Percentiles rank a stretch among this genome's conserved stretches.
Evolutionary conservation across 2,888 invertebrate genomes (phyloP).

Genomic region (Cecidostiba fungosa): DNA sequence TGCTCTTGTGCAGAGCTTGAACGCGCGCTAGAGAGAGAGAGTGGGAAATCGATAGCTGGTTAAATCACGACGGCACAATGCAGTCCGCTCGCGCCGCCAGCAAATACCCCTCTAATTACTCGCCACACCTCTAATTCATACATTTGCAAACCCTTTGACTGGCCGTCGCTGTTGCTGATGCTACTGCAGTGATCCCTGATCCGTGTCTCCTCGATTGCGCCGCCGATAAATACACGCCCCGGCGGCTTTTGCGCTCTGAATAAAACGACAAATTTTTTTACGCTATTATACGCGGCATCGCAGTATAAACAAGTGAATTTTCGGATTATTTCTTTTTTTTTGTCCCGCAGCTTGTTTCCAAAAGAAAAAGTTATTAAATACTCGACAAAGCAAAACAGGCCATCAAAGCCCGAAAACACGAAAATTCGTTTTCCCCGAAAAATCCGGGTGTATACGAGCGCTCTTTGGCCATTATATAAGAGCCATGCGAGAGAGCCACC

Average conservation of each 20-base stretch:
- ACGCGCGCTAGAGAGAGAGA: neutral
- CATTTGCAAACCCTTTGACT: constrained; percentile 45
- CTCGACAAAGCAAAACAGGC: neutral
- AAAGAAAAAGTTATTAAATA: neutral
- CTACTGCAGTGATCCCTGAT: neutral
- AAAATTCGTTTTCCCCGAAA: neutral
- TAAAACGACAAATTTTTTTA: neutral
- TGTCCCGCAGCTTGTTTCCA: neutral
- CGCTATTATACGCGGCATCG: neutral
- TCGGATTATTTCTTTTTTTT: too few species aligned
- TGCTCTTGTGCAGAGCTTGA: neutral
- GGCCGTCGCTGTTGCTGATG: neutral
- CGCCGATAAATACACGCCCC: constrained; percentile 3
- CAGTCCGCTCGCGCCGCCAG: neutral
- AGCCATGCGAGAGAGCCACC: neutral
- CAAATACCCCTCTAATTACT: constrained; percentile 41
- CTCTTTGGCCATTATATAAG: constrained; percentile 6
- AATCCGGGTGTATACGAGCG: neutral
- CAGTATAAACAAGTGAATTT: neutral
- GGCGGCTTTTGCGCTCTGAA: neutral
- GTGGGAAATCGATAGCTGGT: constrained; percentile 29
- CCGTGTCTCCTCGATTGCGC: constrained; percentile 25
- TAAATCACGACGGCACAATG: constrained; percentile 22
- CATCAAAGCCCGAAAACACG: constrained; percentile 3
- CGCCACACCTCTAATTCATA: constrained; percentile 51